Conservation (phyloP, 2,888 invertebrate genomes). For the Pseudoips prasinana region DNA sequence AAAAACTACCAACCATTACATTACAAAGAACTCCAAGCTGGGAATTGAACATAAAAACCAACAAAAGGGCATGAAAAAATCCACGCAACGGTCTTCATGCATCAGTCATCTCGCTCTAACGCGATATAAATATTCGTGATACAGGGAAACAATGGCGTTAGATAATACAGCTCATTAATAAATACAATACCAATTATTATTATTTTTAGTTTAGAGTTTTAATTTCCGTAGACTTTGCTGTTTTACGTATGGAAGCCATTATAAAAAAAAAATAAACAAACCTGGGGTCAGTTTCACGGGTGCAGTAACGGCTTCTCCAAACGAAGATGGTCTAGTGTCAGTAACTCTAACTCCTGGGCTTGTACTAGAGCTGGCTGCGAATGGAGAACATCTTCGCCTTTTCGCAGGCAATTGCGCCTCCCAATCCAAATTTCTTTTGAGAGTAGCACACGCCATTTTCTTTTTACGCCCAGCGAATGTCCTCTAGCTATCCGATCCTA, state of each 20-base stretch:
- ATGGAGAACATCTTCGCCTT: conserved; percentile 94
- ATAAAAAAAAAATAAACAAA: conserved; percentile 78
- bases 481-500: conserved; percentile 57
- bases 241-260: conserved; percentile 3
- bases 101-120: conserved; percentile 66
- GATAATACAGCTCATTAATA: conserved; percentile 58
- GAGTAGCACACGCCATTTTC: conserved; percentile 98
- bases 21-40: conserved; percentile 24
- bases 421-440: conserved; percentile 97
- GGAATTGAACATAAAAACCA: conserved; percentile 37
- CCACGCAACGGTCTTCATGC: conserved; percentile 64
- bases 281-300: conserved; percentile 92
- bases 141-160: conserved; percentile 67
- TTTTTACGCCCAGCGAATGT: conserved; percentile 84
- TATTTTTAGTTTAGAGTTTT: background rate
- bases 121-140: conserved; percentile 73
- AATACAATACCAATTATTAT: conserved; percentile 8
- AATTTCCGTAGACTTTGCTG: conserved; percentile 1
- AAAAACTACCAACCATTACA: conserved; percentile 13
- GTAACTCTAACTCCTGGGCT: conserved; percentile 76
- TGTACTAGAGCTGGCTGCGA: conserved; percentile 84
- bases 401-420: conserved; percentile 95
- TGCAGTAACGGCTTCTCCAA: conserved; percentile 90
- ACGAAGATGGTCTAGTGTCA: conserved; percentile 87
- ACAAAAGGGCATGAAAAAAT: conserved; percentile 60